Evolutionary conservation across 2,888 invertebrate genomes (phyloP).

Genomic region (Taenaris catops): DNA sequence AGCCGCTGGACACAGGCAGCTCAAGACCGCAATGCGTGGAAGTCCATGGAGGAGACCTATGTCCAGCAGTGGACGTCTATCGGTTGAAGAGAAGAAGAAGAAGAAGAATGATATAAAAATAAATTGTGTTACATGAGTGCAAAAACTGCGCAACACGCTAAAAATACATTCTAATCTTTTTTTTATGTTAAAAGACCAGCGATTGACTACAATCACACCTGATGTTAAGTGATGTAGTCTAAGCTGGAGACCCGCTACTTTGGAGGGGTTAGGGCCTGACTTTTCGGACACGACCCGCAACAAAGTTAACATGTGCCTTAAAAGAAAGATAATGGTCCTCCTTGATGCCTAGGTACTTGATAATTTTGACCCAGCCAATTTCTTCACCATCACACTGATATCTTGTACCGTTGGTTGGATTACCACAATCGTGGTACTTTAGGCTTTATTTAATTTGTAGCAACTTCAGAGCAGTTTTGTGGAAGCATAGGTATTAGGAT

Average conservation of each 20-base stretch:
- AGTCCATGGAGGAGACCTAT: no score
- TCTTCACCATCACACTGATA: background rate
- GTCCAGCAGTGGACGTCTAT: no score
- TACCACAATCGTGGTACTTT: conserved; percentile 4
- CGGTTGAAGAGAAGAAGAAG: no score
- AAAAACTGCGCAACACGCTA: no score
- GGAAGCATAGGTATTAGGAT: conserved; percentile 12
- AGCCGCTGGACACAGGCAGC: background rate
- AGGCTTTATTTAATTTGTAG: background rate
- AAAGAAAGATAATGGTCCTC: conserved; percentile 8
- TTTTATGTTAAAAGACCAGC: background rate
- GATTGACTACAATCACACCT: no score
- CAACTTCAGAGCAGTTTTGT: conserved; percentile 5
- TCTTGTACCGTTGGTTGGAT: background rate
- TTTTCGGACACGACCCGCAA: conserved; percentile 6
- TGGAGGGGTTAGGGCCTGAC: no score
- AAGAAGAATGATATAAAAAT: background rate
- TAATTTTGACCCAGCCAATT: background rate
- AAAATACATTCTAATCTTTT: no score
- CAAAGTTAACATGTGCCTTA: conserved; percentile 3
- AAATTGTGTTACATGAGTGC: background rate
- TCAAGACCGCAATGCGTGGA: no score
- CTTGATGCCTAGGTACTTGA: conserved; percentile 8
- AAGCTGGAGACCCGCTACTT: no score
- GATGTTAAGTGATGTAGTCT: no score